Percentiles rank a stretch among this genome's conserved stretches.
These are phyloP conservation scores for Hyppa rectilinea DNA, from an alignment of 2,888 invertebrate species.

Conservation along the genomic window DNA sequence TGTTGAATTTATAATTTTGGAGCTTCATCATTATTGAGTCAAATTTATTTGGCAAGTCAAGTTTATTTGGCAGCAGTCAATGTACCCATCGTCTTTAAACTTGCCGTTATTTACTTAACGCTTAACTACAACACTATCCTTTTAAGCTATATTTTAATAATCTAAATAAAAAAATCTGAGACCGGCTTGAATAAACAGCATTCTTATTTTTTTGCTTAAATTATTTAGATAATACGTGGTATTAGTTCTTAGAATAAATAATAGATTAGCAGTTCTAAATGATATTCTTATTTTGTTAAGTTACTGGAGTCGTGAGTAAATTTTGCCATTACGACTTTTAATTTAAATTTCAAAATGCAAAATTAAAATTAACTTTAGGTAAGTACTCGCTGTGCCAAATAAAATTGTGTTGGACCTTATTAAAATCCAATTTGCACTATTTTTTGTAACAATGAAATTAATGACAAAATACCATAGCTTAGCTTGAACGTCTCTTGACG, in stretches of 20 bases:
- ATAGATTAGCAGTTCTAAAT: too few relatives aligned
- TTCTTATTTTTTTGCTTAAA: background rate
- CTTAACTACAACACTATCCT: slow-evolving; percentile 32
- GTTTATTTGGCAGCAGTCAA: background rate
- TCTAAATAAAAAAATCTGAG: background rate
- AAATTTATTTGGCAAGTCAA: background rate
- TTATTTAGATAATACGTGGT: too few relatives aligned
- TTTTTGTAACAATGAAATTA: too few relatives aligned
- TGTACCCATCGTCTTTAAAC: background rate
- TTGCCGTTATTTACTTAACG: slow-evolving; percentile 24
- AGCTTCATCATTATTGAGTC: background rate
- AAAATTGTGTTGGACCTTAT: background rate
- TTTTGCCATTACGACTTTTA: background rate
- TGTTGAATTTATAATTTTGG: background rate
- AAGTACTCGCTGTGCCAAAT: background rate
- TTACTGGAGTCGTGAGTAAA: background rate
- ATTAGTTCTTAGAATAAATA: too few relatives aligned
- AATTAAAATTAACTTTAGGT: background rate
- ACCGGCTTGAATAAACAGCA: slow-evolving; percentile 10
- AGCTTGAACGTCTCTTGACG: background rate
- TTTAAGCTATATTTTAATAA: slow-evolving; percentile 40
- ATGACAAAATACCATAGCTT: too few relatives aligned
- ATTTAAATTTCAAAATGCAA: background rate
- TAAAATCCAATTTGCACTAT: background rate
- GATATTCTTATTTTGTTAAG: background rate